phyloP scores from a whole-genome alignment of 2,797 vertebrate species.

The Ctenochaetus hawaiiensis region DNA sequence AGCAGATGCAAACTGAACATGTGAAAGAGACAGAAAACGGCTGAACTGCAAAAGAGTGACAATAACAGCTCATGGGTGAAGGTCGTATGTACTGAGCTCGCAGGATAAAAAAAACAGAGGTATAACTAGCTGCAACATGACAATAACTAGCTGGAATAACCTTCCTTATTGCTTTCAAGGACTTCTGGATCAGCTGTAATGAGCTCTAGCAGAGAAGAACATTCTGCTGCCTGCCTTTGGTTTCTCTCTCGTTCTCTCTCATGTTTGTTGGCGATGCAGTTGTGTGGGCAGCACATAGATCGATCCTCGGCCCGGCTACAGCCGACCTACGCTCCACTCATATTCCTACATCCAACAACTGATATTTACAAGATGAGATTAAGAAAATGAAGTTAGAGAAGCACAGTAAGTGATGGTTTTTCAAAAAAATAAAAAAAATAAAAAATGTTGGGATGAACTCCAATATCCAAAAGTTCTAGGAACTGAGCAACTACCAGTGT shows the following conservation, averaged over 20 bases:
- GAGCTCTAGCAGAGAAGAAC: background rate
- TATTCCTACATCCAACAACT: conserved; percentile 47
- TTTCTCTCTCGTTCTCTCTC: conserved; percentile 7
- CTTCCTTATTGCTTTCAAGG: conserved; percentile 9
- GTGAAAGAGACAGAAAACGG: background rate
- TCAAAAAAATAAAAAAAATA: background rate
- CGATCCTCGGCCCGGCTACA: conserved; percentile 38
- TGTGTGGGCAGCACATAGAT: conserved; percentile 66
- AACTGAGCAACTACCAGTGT: background rate
- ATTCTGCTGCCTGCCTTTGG: background rate
- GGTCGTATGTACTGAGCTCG: background rate
- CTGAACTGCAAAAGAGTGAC: background rate
- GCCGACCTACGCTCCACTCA: conserved; percentile 53
- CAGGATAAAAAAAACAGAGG: background rate
- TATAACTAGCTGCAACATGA: background rate
- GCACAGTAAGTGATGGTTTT: background rate
- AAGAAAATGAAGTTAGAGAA: conserved; percentile 16
- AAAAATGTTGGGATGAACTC: background rate
- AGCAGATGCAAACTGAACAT: conserved; percentile 21
- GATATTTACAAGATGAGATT: conserved; percentile 33
- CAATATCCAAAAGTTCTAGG: background rate
- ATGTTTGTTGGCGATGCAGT: conserved; percentile 29
- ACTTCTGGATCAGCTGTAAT: background rate
- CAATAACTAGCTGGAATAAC: background rate
- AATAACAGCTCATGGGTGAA: background rate